Evolutionary conservation across 2,113 vertebrate species (phyloP), one percentile per base, ranked within the genome.

Genomic region (Choloepus hoffmanni): DNA sequence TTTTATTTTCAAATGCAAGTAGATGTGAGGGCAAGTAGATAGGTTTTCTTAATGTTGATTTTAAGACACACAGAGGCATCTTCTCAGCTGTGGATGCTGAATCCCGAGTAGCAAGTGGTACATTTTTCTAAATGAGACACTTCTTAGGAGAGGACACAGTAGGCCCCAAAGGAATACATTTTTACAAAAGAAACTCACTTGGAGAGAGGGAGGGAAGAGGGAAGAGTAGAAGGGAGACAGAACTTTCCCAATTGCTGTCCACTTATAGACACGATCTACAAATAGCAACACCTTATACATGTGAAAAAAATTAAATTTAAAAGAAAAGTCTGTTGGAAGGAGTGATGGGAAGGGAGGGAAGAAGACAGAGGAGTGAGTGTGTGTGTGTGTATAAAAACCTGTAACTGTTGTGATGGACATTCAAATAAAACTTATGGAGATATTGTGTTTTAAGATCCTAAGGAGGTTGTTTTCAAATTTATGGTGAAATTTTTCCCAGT

Each of bases 401-500:
- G 92, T 98, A 95, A 98, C 92, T 98, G 94, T 98, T 98, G 93
- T 97, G 85, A 97, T 89, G 98, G 94, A 72, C 78, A 82, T 36
- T 26, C 97, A 98, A 98, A 98, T 96, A 96, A 98, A 98, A 99
- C 98, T 99, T 98, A 99, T 97, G 97, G 97, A 98, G 97, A 74
- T 98, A 96, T 98, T 99, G 95, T 98, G 98, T 98, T 99, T 98
- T 99, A 98, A 99, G 99, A 98, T 98, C 98, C 99, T 98, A 99
- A 98, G 98, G 99, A 99, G 92, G 98, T 99, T 98, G 98, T 99
- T 98, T 99, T 99, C 98, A 99, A 99, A 98, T 99, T 99, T 98
- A 99, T 99, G 98, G 99, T 99, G 90, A 99, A 99, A 98, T 99
- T 99, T 98, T 99, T 99, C 97, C 99, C 99, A 96, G 99, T 99